Evolutionary conservation across 2,797 vertebrate species (phyloP), one percentile per base, ranked within the genome.

Genomic region (Melanotaenia nigrans): DNA sequence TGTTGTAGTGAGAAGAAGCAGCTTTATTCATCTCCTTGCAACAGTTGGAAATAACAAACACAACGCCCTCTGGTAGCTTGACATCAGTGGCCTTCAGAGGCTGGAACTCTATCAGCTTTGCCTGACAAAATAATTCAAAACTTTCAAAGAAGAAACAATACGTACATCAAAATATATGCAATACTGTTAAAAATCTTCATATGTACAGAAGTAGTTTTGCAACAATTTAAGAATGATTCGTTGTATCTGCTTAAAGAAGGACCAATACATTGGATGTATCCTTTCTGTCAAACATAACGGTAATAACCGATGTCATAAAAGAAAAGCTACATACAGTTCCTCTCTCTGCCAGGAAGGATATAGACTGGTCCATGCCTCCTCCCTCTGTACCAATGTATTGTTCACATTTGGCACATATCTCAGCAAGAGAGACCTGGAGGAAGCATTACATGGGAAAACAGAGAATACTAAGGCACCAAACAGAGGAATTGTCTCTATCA

Each of bases 351-450:
- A 99, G 93, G 87, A 99, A 98, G 57, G 96, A 98, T 85, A 99
- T 99, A 1, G 98, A 97, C 87, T 99, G 97, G 90, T 99, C 98
- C 98, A 99, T 99, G 76, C 98, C 98, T 30, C 98, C 98, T 65
- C 98, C 97, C 92, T 99, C 96, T 18, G 97, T 99, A 77, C 98
- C 98, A 78, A 99, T 95, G 38, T 98, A 98, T 66, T 78, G 94
- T 77, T 99, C 98, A 0, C 96, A 96, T 85, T 94, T 97, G 71
- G 97, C 92, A 76, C 97, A 99, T 61, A 97, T 95, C 91, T 99
- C 97, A 14, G 98, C 97, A 24, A 99, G 92, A 73, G 93, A 94
- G 83, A 96, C 94, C 97, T 99, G 82, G 64, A 92, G 92, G 53
- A 86, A 33, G 78, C 12, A 53, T 24, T 6, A 20, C 32, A 66